phyloP scores from a whole-genome alignment of 2,888 invertebrate species.

The Tholera decimalis region DNA sequence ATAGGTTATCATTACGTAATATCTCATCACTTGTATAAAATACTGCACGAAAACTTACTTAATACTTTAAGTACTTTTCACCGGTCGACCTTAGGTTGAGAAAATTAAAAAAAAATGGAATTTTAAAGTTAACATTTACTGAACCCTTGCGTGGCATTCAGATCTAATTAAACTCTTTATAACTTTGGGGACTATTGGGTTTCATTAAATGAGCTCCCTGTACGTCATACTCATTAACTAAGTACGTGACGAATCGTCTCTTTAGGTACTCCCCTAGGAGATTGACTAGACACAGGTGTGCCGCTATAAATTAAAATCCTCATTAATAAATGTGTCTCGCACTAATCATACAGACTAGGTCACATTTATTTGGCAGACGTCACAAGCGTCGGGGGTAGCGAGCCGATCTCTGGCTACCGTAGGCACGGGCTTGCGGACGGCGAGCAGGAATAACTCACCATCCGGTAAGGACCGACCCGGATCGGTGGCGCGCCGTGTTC shows the following conservation, averaged over 20 bases:
- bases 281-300: neutral
- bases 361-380: too few species aligned
- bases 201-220: neutral
- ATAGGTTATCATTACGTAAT: too few species aligned
- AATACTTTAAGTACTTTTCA: too few species aligned
- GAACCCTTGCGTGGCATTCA: neutral
- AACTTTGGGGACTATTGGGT: neutral
- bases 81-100: neutral
- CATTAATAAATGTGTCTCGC: neutral
- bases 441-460: too few species aligned
- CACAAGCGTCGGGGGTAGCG: too few species aligned
- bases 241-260: neutral
- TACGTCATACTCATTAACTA: neutral
- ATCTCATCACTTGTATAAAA: too few species aligned
- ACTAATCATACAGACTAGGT: neutral
- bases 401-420: too few species aligned
- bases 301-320: neutral
- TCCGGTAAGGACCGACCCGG: too few species aligned
- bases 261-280: conserved; percentile 2
- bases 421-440: too few species aligned
- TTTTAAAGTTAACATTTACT: neutral
- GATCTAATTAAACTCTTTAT: conserved; percentile 6
- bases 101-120: neutral
- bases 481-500: too few species aligned
- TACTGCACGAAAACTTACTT: too few species aligned